phyloP scores from a whole-genome alignment of 2,888 invertebrate genomes.

The Drosophila monieri region DNA sequence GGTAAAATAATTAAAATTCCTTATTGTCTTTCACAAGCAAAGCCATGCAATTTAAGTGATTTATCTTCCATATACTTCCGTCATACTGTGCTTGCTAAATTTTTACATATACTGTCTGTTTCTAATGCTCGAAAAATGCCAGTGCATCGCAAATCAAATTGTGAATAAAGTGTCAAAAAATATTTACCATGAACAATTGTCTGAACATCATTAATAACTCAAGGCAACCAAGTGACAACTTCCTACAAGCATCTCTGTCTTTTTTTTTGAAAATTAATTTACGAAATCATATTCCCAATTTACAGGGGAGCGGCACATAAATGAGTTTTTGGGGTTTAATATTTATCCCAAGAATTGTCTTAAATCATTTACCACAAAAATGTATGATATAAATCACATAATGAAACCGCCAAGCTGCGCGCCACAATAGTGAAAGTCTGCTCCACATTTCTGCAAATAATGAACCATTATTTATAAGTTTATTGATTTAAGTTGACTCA shows the following conservation, averaged over 20 bases:
- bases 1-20: constrained; percentile 86
- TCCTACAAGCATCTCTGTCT: neutral
- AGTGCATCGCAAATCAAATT: constrained; percentile 8
- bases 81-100: constrained; percentile 18
- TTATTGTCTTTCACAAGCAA: neutral
- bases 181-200: constrained; percentile 1
- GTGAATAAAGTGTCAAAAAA: neutral
- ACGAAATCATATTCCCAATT: neutral
- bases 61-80: neutral
- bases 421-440: constrained; percentile 4
- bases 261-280: neutral
- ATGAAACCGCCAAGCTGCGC: neutral
- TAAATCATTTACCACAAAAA: neutral
- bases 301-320: neutral
- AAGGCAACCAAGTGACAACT: constrained; percentile 1
- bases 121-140: constrained; percentile 19
- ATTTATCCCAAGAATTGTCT: neutral
- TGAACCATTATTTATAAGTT: neutral
- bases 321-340: neutral
- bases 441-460: constrained; percentile 2
- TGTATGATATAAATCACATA: neutral
- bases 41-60: neutral
- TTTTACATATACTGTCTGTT: constrained; percentile 11
- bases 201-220: constrained; percentile 9
- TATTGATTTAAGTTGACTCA: constrained; percentile 3